Evolutionary conservation across 2,797 vertebrate genomes (phyloP).

Genomic region (Lagorchestes hirsutus): DNA sequence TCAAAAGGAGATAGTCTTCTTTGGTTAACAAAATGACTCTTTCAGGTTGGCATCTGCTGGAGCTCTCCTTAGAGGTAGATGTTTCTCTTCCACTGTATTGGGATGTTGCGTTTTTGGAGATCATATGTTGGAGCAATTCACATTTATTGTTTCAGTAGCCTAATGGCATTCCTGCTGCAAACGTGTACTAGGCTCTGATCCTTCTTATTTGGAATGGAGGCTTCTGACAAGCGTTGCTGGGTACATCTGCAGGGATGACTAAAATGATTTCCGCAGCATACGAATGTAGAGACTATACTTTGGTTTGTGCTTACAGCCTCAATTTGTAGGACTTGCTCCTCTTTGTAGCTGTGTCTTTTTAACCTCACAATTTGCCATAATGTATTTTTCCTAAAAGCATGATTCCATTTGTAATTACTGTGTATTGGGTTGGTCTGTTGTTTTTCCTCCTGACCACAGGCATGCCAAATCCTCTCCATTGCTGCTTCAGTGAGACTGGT

Average conservation of each 20-base stretch:
- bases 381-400: neutral
- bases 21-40: neutral
- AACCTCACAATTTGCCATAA: neutral
- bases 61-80: neutral
- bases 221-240: neutral
- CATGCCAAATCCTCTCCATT: neutral
- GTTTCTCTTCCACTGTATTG: neutral
- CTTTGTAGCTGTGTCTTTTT: neutral
- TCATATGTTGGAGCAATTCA: neutral
- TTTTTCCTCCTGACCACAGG: neutral
- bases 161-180: neutral
- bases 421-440: neutral
- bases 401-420: neutral
- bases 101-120: neutral
- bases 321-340: conserved; percentile 10
- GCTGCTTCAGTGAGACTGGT: neutral
- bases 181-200: neutral
- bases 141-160: neutral
- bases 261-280: neutral
- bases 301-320: neutral
- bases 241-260: neutral
- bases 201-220: neutral
- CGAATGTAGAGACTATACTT: neutral
- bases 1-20: neutral
- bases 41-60: neutral